Evolutionary conservation across 2,888 invertebrate genomes (phyloP).

Genomic region (Hirtodrosophila duncani): DNA sequence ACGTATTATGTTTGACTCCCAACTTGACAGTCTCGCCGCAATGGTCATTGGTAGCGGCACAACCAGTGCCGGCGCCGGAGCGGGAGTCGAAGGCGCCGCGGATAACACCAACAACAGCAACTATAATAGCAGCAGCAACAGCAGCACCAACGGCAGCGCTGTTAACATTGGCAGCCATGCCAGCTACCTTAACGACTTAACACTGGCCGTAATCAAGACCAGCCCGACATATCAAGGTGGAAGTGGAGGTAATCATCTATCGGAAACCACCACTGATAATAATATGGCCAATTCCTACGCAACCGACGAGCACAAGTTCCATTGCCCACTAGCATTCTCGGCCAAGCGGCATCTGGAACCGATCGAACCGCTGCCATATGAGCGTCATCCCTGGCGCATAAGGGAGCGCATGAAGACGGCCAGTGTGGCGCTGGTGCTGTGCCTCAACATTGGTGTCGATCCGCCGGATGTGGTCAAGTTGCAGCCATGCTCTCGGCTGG

Average conservation of each 20-base stretch:
- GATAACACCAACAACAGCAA: constrained; percentile 2
- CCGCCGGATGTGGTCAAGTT: constrained; percentile 99
- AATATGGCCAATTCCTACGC: constrained; percentile 41
- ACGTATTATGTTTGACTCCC: too few species aligned
- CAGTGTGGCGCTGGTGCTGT: constrained; percentile 97
- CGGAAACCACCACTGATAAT: constrained; percentile 12
- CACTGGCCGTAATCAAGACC: too few species aligned
- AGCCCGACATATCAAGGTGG: constrained; percentile 2
- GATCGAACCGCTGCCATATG: constrained; percentile 83
- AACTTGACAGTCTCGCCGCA: too few species aligned
- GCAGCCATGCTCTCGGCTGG: constrained; percentile 95
- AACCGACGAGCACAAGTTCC: too few species aligned
- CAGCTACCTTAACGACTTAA: constrained; percentile 11
- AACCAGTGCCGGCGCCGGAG: too few species aligned
- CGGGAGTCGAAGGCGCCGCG: too few species aligned
- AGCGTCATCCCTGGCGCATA: constrained; percentile 92
- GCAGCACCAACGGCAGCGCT: constrained; percentile 19
- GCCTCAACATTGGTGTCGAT: constrained; percentile 99
- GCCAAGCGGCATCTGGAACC: constrained; percentile 82
- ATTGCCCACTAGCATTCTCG: constrained; percentile 71
- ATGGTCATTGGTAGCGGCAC: too few species aligned
- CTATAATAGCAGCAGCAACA: constrained; percentile 15
- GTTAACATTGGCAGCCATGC: constrained; percentile 4
- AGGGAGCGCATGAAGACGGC: constrained; percentile 99
- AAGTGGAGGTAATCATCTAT: not conserved